phyloP scores from a whole-genome alignment of 2,888 invertebrate genomes.

The Tineola bisselliella region DNA sequence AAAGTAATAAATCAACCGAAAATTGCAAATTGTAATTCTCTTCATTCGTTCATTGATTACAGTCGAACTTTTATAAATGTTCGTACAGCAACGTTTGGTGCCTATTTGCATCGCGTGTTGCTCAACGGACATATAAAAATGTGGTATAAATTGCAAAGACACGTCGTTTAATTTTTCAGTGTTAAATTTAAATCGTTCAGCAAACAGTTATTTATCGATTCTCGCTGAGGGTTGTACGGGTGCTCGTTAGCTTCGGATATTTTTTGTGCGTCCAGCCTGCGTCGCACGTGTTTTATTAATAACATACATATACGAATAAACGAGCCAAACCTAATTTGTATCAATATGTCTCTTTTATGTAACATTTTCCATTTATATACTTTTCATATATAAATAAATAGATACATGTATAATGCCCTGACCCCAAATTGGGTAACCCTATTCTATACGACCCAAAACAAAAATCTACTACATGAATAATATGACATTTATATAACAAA shows the following conservation, averaged over 20 bases:
- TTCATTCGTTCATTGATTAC: conserved; percentile 19
- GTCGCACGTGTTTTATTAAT: conserved; percentile 2
- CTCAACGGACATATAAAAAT: conserved; percentile 22
- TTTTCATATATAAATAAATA: too few relatives aligned
- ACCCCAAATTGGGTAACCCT: too few relatives aligned
- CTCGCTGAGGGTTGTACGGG: conserved; percentile 27
- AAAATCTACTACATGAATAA: too few relatives aligned
- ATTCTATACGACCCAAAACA: too few relatives aligned
- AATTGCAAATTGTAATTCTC: conserved; percentile 21
- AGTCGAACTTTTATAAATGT: conserved; percentile 19
- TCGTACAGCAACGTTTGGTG: conserved; percentile 23
- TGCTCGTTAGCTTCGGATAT: conserved; percentile 29
- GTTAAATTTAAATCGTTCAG: conserved; percentile 37
- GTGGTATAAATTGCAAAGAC: conserved; percentile 33
- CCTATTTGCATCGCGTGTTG: conserved; percentile 22
- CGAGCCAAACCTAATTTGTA: not conserved
- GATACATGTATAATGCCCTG: too few relatives aligned
- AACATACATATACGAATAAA: not conserved
- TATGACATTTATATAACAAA: too few relatives aligned
- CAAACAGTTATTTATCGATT: conserved; percentile 40
- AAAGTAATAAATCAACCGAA: conserved; percentile 37
- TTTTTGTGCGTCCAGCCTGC: conserved; percentile 8
- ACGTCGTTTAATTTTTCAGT: conserved; percentile 46
- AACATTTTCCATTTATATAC: not conserved
- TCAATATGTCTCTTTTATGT: not conserved